phyloP scores from a whole-genome alignment of 2,888 invertebrate genomes.

The Pristionchus exspectatus region DNA sequence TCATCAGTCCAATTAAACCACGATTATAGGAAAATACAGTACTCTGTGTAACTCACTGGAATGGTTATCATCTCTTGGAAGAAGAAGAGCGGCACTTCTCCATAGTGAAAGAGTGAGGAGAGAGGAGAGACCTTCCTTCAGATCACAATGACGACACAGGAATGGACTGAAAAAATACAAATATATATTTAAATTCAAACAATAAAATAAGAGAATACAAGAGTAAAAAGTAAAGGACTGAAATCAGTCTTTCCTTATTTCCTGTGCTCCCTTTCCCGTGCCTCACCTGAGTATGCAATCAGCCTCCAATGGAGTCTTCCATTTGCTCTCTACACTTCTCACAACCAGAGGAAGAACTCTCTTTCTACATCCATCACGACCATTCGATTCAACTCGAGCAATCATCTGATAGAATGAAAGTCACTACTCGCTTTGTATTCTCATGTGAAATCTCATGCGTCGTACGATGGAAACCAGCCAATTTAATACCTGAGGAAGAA shows the following conservation, averaged over 20 bases:
- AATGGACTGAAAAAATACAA: conserved; percentile 59
- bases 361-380: conserved; percentile 46
- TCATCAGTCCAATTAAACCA: not conserved
- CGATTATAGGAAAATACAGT: not conserved
- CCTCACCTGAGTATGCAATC: conserved; percentile 39
- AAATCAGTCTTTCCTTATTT: not conserved
- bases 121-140: conserved; percentile 56
- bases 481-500: conserved; percentile 44
- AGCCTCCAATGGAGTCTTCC: conserved; percentile 4
- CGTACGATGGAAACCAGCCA: not conserved
- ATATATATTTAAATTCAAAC: not conserved
- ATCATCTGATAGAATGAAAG: not conserved
- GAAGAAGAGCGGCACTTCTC: conserved; percentile 51
- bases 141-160: conserved; percentile 59
- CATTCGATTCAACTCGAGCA: conserved; percentile 46
- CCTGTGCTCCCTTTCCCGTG: not conserved
- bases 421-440: not conserved
- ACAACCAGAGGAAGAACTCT: conserved; percentile 26
- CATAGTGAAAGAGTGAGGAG: conserved; percentile 17
- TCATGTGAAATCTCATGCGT: not conserved
- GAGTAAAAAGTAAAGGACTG: too few species aligned
- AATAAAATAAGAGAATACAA: not conserved
- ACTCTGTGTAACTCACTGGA: not conserved
- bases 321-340: conserved; percentile 45
- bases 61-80: conserved; percentile 25